These are phyloP conservation scores for Clivina fossor DNA, from an alignment of 2,888 invertebrate genomes.

Conservation along the genomic window DNA sequence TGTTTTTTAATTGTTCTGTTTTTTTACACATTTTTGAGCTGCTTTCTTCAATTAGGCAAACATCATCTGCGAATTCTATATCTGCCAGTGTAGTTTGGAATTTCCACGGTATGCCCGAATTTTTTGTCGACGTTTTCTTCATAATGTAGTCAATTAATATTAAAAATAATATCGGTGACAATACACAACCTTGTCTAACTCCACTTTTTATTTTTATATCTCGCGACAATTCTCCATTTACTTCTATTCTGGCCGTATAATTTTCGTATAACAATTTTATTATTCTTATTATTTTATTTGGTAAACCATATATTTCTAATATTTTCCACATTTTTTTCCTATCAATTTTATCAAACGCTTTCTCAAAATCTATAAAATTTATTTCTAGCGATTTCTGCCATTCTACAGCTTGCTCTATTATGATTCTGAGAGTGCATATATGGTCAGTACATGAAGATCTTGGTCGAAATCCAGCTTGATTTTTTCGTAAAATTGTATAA, in stretches of 20 bases:
- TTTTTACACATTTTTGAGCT: not conserved
- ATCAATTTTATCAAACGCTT: no score
- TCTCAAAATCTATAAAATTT: not conserved
- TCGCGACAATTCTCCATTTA: not conserved
- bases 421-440: conserved; percentile 2
- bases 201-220: conserved; percentile 1
- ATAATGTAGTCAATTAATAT: not conserved
- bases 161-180: not conserved
- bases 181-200: conserved; percentile 2
- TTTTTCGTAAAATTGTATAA: not conserved
- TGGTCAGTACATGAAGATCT: not conserved
- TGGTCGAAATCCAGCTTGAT: not conserved
- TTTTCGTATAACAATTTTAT: not conserved
- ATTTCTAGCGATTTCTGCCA: not conserved
- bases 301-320: no score
- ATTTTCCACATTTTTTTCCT: no score
- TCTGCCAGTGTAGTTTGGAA: not conserved
- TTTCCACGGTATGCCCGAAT: not conserved
- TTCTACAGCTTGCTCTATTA: not conserved
- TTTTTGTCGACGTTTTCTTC: not conserved
- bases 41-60: conserved; percentile 1
- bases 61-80: not conserved
- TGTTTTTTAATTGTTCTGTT: not conserved
- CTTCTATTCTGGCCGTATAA: not conserved
- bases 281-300: not conserved